Evolutionary conservation across 2,888 invertebrate genomes (phyloP).

Genomic region (Patella depressa): DNA sequence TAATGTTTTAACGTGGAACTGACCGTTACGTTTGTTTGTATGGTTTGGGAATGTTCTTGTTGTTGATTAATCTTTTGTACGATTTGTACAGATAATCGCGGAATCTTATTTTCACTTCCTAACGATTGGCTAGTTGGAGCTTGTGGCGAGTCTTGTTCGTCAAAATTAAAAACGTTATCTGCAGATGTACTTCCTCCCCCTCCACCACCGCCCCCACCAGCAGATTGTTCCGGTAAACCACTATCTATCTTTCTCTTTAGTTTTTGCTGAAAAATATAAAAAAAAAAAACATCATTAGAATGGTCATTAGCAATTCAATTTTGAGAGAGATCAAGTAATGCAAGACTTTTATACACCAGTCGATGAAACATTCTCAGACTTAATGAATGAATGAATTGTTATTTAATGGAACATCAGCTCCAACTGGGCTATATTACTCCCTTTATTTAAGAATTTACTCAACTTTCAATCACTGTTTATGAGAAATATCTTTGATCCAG

Average conservation of each 20-base stretch:
- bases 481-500: no score
- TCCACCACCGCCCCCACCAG: conserved; percentile 30
- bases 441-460: no score
- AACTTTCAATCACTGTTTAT: no score
- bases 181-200: conserved; percentile 38
- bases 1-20: conserved; percentile 82
- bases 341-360: no score
- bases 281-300: conserved; percentile 10
- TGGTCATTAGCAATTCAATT: no score
- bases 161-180: conserved; percentile 51
- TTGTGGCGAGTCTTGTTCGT: conserved; percentile 46
- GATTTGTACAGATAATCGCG: conserved; percentile 87
- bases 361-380: no score
- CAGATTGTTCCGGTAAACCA: conserved; percentile 33
- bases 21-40: conserved; percentile 90
- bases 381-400: no score
- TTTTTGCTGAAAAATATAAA: conserved; percentile 51
- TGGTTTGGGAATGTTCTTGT: conserved; percentile 89
- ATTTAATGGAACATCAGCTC: no score
- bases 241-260: conserved; percentile 60
- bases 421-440: no score
- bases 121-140: conserved; percentile 30
- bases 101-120: conserved; percentile 39
- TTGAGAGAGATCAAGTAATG: no score
- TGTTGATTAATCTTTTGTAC: conserved; percentile 83